phyloP scores from a whole-genome alignment of 2,797 vertebrate genomes.

The Prunella strophiata region DNA sequence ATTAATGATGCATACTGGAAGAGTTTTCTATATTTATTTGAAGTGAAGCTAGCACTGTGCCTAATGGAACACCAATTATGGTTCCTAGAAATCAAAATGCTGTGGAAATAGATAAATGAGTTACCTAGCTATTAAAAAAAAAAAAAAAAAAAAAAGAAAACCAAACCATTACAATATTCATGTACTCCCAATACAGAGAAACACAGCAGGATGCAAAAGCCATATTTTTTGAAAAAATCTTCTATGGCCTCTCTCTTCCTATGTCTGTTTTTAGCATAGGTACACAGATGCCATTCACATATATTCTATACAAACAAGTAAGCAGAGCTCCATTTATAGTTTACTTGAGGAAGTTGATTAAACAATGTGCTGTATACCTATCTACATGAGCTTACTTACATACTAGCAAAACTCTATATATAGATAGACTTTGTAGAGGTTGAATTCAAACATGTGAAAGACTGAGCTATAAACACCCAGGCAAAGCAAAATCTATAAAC shows the following conservation, averaged over 20 bases:
- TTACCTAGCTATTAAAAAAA: background rate
- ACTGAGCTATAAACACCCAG: background rate
- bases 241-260: background rate
- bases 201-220: background rate
- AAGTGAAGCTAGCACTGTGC: background rate
- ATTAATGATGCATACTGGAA: conserved; percentile 39
- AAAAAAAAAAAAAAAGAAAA: background rate
- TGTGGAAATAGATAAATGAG: conserved; percentile 5
- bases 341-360: background rate
- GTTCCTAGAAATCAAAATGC: conserved; percentile 49
- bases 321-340: background rate
- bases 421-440: background rate
- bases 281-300: background rate
- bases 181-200: background rate
- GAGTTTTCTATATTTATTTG: background rate
- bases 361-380: background rate
- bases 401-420: background rate
- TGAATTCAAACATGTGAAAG: conserved; percentile 5
- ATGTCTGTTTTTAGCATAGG: background rate
- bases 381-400: background rate
- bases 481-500: conserved; percentile 34
- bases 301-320: background rate
- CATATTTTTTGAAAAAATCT: background rate
- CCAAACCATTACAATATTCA: rapidly evolving
- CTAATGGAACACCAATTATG: conserved; percentile 28